These are phyloP conservation scores for Spilogale gracilis DNA, from an alignment of 2,113 vertebrate genomes.

Conservation along the genomic window DNA sequence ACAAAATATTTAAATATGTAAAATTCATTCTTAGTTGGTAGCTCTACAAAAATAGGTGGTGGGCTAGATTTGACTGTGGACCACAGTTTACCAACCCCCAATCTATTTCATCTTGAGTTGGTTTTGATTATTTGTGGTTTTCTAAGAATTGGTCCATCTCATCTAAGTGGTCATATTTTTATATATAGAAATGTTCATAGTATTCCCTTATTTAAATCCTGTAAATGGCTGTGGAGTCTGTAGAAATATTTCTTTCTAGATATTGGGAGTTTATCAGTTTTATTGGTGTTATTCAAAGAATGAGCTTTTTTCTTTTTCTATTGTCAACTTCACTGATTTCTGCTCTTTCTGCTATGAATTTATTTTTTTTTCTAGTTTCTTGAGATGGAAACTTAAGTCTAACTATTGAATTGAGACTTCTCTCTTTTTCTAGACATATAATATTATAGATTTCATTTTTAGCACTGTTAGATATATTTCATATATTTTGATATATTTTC, in stretches of 20 bases:
- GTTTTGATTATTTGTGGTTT: conserved; percentile 5
- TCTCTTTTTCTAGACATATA: background rate
- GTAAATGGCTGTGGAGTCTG: background rate
- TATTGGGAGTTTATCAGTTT: background rate
- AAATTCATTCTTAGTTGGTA: background rate
- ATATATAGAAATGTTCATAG: background rate
- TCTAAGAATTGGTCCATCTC: background rate
- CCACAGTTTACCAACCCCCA: background rate
- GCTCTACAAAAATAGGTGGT: background rate
- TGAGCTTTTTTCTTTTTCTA: background rate
- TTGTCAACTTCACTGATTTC: background rate
- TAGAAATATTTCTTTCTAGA: background rate
- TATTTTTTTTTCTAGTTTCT: background rate
- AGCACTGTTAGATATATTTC: background rate
- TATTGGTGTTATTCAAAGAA: background rate
- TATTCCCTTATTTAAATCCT: conserved; percentile 8
- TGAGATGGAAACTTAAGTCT: background rate
- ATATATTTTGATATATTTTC: background rate
- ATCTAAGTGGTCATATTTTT: background rate
- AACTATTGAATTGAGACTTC: background rate
- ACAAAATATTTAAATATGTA: background rate
- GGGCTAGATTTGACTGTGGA: background rate
- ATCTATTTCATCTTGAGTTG: background rate
- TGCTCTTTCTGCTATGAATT: background rate
- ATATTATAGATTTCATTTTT: background rate